Base-by-base conservation (phyloP, 2,113 vertebrate species). In the Phrynocephalus versicolor region DNA sequence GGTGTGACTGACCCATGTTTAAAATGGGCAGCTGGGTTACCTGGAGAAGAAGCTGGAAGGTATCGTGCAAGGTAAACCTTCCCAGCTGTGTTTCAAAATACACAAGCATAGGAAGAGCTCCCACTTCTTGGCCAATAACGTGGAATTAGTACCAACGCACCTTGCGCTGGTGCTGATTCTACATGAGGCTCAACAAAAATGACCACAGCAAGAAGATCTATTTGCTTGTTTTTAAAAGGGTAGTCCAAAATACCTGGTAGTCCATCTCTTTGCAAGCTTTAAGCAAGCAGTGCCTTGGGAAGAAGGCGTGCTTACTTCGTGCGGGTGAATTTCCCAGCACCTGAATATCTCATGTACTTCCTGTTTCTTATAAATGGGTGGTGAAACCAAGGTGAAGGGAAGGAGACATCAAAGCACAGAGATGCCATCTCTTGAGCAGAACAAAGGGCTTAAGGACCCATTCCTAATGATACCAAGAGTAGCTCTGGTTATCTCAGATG, bases 351-450 rank as follows among this genome's bases (percentile, higher is more conserved):
- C 27, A 33, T 14, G 15, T 0, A 0, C 86, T 88, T 95, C 58
- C 80, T 81, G 85, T 86, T 89, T 83, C 80, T 91, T 88, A 51
- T 88, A 33, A 71, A 10, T 58, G 83, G 72, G 76, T 90, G 82
- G 77, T 77, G 69, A 84, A 91, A 45, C 77, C 15, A 51, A 33
- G 5, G 27, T 45, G 71, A 69, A 86, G 86, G 37, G 23, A 75
- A 79, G 64, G 2, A 23, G 33, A 77, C 82, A 72, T 74, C 60
- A 85, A 89, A 69, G 30, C 80, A 71, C 16, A 16, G 21, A 70
- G 57, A 33, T 30, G 51, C 33, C 30, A 35, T 5, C n/a, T 37
- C 16, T 23, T 69, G 14, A 60, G 35, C 16, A 51, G 72, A 83
- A 65, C 57, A 73, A 71, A 74, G 12, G 25, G n/a, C 57, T 15